Evolutionary conservation across 2,113 vertebrate species (phyloP).

Genomic region (Chaenocephalus aceratus): DNA sequence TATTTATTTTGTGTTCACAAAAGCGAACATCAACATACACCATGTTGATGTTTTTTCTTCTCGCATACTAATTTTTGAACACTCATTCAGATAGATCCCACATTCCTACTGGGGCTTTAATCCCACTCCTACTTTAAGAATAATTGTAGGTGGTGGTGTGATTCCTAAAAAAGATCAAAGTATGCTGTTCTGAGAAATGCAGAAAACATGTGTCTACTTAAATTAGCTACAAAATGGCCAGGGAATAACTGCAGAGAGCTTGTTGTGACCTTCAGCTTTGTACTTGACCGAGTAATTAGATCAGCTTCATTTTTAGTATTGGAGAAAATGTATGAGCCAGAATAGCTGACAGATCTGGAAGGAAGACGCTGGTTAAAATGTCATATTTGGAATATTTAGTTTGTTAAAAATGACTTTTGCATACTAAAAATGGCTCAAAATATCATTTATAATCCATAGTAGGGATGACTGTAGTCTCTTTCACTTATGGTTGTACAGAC

Average conservation of each 20-base stretch:
- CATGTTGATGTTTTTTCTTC: not conserved
- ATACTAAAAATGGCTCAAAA: constrained; percentile 8
- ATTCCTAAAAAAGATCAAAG: constrained; percentile 60
- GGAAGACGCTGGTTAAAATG: not conserved
- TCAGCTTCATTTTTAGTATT: constrained; percentile 15
- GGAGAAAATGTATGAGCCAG: not conserved
- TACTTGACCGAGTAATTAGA: not conserved
- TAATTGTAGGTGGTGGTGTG: constrained; percentile 53
- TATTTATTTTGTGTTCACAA: not conserved
- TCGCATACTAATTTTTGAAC: constrained; percentile 1
- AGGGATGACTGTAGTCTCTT: constrained; percentile 4
- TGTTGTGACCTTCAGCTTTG: constrained; percentile 20
- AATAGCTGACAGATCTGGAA: constrained; percentile 8
- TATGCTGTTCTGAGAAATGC: constrained; percentile 28
- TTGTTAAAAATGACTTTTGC: constrained; percentile 12
- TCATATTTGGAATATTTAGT: not conserved
- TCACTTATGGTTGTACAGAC: not conserved
- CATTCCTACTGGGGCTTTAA: constrained; percentile 43
- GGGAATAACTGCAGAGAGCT: constrained; percentile 2
- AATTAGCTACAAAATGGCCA: constrained; percentile 23
- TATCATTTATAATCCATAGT: constrained; percentile 10
- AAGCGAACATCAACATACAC: not conserved
- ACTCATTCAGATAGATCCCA: constrained; percentile 21
- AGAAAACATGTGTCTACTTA: constrained; percentile 29
- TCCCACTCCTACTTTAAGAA: constrained; percentile 52